Conservation (phyloP, 1,140 invertebrate genomes). For the Drusus annulatus region DNA sequence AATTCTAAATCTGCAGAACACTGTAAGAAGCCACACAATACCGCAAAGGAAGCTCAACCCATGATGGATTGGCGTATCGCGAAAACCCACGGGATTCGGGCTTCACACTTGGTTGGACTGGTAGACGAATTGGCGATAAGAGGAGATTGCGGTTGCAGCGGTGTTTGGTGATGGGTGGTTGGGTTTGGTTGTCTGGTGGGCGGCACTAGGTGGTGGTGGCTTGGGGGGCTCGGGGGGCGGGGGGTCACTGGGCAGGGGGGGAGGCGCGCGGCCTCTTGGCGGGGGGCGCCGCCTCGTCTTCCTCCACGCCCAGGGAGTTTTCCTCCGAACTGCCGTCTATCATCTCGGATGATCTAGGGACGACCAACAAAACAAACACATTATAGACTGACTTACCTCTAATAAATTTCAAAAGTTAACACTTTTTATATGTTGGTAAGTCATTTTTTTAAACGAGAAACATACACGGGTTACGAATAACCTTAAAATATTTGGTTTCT, state of each 20-base stretch:
- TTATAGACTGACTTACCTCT: too few species aligned
- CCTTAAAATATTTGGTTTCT: too few species aligned
- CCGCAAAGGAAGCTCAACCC: too few species aligned
- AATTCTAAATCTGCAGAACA: too few species aligned
- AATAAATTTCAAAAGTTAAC: too few species aligned
- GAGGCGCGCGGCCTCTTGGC: conserved; percentile 68
- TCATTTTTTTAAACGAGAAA: too few species aligned
- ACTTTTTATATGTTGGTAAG: too few species aligned
- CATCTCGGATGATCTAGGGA: conserved; percentile 64
- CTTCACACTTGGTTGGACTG: too few species aligned
- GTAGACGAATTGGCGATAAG: not conserved
- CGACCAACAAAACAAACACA: not conserved
- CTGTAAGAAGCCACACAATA: too few species aligned
- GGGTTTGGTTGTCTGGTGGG: not conserved
- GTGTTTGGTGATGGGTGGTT: not conserved
- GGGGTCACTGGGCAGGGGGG: conserved; percentile 65
- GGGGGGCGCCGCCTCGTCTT: conserved; percentile 61
- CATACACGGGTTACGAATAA: too few species aligned
- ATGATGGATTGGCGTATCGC: too few species aligned
- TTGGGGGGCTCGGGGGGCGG: conserved; percentile 47
- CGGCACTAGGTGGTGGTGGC: conserved; percentile 22
- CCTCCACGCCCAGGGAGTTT: conserved; percentile 67
- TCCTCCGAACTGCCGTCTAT: conserved; percentile 69
- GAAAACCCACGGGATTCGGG: too few species aligned
- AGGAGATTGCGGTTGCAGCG: not conserved